phyloP scores from a whole-genome alignment of 2,888 invertebrate genomes.

The Proisotoma minuta region DNA sequence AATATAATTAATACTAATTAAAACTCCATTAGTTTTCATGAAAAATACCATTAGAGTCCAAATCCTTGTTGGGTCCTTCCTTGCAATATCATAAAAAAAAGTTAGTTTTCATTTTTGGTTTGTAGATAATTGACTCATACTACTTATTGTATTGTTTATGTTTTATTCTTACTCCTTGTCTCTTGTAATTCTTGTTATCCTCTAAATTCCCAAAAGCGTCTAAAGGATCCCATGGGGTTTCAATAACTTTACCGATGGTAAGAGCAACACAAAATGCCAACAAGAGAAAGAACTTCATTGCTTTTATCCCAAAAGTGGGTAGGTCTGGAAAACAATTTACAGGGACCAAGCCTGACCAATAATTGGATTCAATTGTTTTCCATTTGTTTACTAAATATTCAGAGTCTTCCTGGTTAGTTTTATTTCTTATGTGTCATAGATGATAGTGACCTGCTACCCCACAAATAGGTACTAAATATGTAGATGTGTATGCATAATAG shows the following conservation, averaged over 20 bases:
- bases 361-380: neutral
- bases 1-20: neutral
- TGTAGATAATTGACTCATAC: neutral
- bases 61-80: slow-evolving; percentile 11
- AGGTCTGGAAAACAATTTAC: too few relatives aligned
- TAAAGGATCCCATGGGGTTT: neutral
- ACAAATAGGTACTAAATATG: too few relatives aligned
- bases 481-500: too few relatives aligned
- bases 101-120: neutral
- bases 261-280: too few relatives aligned
- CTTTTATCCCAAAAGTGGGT: too few relatives aligned
- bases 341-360: too few relatives aligned
- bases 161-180: neutral
- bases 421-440: too few relatives aligned
- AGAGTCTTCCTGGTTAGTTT: neutral
- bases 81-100: too few relatives aligned
- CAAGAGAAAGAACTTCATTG: too few relatives aligned
- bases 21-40: neutral
- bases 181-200: neutral
- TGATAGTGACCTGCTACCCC: too few relatives aligned
- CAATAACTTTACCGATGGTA: too few relatives aligned
- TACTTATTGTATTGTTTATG: neutral
- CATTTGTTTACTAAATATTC: neutral
- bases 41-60: slow-evolving; percentile 6
- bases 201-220: neutral